These are phyloP conservation scores for Aramus guarauna DNA, from an alignment of 2,113 vertebrate species.

Conservation along the genomic window DNA sequence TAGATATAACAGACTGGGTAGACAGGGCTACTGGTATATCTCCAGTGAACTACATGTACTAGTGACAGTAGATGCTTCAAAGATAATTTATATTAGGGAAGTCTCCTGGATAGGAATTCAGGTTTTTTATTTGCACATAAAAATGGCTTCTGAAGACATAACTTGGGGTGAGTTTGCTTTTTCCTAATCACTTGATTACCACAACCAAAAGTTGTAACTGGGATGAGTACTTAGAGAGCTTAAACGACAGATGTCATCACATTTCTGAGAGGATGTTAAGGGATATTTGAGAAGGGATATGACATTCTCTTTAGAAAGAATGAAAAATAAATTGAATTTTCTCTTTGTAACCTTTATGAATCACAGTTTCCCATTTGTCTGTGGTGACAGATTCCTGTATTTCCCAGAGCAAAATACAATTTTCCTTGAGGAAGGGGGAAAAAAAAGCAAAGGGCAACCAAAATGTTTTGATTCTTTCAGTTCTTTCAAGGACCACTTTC, in stretches of 20 bases:
- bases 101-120: neutral
- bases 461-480: neutral
- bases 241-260: neutral
- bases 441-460: neutral
- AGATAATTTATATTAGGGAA: neutral
- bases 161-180: neutral
- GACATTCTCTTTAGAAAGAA: neutral
- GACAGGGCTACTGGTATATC: neutral
- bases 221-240: neutral
- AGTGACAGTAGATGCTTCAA: neutral
- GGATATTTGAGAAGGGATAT: neutral
- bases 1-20: neutral
- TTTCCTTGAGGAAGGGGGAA: conserved; percentile 1
- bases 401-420: neutral
- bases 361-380: neutral
- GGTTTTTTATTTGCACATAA: neutral
- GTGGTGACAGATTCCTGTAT: neutral
- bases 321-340: conserved; percentile 19
- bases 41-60: neutral
- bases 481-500: neutral
- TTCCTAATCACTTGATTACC: neutral
- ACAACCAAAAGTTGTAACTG: neutral
- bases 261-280: neutral
- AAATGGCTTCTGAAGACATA: neutral
- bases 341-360: neutral